Percentiles rank a stretch among this genome's conserved stretches.
phyloP scores from a whole-genome alignment of 2,797 vertebrate genomes.

The Brachymystax lenok region DNA sequence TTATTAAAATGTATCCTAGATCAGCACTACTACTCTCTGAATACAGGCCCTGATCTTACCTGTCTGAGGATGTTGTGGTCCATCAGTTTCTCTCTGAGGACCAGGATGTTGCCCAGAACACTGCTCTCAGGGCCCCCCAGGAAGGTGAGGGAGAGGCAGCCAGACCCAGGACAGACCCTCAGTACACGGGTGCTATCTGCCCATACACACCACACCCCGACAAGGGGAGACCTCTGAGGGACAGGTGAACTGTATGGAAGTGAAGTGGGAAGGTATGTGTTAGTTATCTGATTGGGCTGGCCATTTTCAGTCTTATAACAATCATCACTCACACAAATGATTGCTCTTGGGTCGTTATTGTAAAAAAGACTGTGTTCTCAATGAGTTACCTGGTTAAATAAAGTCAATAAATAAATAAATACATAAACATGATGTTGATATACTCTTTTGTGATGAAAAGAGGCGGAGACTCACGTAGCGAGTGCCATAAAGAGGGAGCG shows the following conservation, averaged over 20 bases:
- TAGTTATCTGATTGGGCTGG: neutral
- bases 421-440: neutral
- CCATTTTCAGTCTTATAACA: neutral
- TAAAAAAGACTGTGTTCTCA: neutral
- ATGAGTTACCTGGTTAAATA: neutral
- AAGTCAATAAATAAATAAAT: neutral
- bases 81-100: slow-evolving; percentile 78
- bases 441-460: neutral
- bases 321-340: neutral
- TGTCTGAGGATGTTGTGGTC: slow-evolving; percentile 69
- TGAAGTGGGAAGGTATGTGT: neutral
- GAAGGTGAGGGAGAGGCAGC: slow-evolving; percentile 73
- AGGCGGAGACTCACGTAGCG: slow-evolving; percentile 69
- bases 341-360: neutral
- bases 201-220: slow-evolving; percentile 74
- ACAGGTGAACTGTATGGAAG: neutral
- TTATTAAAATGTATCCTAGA: too few species aligned
- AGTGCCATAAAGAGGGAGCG: slow-evolving; percentile 66
- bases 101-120: slow-evolving; percentile 68
- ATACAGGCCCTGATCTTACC: slow-evolving; percentile 63
- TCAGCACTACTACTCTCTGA: too few species aligned
- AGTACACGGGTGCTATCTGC: slow-evolving; percentile 66
- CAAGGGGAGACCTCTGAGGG: slow-evolving; percentile 48
- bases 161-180: slow-evolving; percentile 70
- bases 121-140: slow-evolving; percentile 51